Evolutionary conservation across 2,797 vertebrate species (phyloP).

Genomic region (Ciconia nigra): DNA sequence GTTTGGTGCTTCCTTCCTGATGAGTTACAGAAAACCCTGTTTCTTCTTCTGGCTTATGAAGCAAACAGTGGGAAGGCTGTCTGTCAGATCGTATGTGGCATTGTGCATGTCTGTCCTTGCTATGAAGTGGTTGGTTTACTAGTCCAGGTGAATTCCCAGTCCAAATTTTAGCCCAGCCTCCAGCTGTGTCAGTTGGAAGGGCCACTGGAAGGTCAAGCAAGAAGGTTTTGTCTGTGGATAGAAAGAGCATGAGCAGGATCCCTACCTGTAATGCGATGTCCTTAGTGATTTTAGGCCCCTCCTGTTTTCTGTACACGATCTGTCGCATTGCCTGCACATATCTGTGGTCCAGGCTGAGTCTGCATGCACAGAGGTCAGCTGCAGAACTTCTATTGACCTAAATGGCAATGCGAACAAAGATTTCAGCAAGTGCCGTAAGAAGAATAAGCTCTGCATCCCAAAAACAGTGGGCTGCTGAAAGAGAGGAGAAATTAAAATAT

Average conservation of each 20-base stretch:
- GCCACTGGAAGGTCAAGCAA: background rate
- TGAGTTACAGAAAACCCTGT: background rate
- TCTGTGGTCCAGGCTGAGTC: background rate
- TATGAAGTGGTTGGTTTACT: background rate
- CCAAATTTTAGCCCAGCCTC: background rate
- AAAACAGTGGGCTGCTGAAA: background rate
- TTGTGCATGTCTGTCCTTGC: background rate
- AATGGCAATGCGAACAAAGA: background rate
- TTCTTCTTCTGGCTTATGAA: background rate
- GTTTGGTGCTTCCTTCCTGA: background rate
- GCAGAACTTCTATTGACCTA: background rate
- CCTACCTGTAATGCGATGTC: accelerated
- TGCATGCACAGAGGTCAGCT: background rate
- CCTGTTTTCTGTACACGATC: background rate
- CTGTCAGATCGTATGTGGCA: background rate
- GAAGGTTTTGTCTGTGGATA: background rate
- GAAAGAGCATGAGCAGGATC: background rate
- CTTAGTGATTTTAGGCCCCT: background rate
- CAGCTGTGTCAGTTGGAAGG: background rate
- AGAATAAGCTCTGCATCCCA: background rate
- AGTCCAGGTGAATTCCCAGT: background rate
- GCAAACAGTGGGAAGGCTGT: background rate
- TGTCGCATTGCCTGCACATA: background rate
- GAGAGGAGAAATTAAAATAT: background rate
- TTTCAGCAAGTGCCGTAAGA: background rate